Evolutionary conservation across 2,113 vertebrate species (phyloP).

Genomic region (Plectropomus leopardus): DNA sequence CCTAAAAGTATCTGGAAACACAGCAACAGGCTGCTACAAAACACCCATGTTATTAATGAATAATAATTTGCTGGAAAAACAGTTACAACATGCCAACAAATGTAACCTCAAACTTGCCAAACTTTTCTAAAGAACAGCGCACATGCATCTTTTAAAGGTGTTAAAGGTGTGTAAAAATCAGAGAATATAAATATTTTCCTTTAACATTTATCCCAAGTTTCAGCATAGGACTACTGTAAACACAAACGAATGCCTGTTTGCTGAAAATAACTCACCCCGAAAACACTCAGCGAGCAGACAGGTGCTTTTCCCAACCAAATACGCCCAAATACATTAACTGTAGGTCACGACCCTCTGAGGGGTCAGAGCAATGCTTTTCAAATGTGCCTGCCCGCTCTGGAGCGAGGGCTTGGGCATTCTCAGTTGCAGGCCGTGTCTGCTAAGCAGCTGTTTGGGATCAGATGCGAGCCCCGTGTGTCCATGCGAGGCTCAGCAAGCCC

Average conservation of each 20-base stretch:
- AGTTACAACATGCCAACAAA: background rate
- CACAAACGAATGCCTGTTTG: conserved; percentile 14
- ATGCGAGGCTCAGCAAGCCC: conserved; percentile 73
- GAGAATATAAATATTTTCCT: background rate
- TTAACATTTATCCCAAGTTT: background rate
- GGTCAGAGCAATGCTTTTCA: conserved; percentile 72
- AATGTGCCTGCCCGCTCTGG: conserved; percentile 50
- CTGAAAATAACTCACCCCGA: conserved; percentile 59
- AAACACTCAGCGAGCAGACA: conserved; percentile 55
- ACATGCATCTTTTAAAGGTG: background rate
- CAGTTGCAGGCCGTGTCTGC: conserved; percentile 66
- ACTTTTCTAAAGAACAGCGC: background rate
- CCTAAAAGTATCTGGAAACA: too few relatives aligned
- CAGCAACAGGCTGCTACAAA: too few relatives aligned
- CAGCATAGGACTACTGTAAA: background rate
- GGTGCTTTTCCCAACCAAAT: conserved; percentile 62
- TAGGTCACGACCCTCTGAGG: conserved; percentile 56
- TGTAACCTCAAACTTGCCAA: background rate
- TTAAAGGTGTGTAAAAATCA: background rate
- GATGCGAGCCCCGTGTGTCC: conserved; percentile 70
- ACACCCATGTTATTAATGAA: too few relatives aligned
- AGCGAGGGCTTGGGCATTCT: conserved; percentile 47
- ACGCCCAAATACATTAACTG: conserved; percentile 60
- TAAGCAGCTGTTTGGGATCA: conserved; percentile 80
- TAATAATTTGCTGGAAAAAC: too few relatives aligned